Evolutionary conservation across 2,888 invertebrate genomes (phyloP).

Genomic region (Torymus tubicola): DNA sequence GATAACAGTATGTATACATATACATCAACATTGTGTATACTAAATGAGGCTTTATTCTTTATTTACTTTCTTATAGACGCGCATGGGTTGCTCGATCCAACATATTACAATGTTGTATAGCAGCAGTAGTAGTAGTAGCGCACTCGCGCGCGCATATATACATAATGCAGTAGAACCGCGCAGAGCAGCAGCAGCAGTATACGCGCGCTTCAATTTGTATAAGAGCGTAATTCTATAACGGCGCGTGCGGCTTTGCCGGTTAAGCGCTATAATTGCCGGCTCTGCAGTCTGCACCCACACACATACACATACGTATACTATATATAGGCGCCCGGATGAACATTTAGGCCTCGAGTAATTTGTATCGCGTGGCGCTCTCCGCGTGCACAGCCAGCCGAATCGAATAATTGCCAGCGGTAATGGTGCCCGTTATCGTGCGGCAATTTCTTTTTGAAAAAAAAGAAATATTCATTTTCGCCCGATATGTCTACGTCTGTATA

Average conservation of each 20-base stretch:
- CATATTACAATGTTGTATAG: no score
- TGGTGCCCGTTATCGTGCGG: neutral
- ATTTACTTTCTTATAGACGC: no score
- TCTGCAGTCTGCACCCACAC: neutral
- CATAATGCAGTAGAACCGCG: neutral
- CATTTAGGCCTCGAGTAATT: constrained; percentile 5
- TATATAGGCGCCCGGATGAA: neutral
- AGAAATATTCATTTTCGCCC: no score
- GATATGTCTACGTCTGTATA: no score
- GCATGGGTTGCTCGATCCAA: no score
- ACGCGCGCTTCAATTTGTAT: constrained; percentile 2
- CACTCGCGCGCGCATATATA: neutral
- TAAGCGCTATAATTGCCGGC: constrained; percentile 1
- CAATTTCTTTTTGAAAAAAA: neutral
- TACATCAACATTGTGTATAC: no score
- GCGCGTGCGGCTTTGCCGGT: neutral
- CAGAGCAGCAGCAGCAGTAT: neutral
- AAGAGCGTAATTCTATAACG: constrained; percentile 1
- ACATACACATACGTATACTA: neutral
- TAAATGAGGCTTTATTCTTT: no score
- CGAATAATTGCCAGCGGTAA: neutral
- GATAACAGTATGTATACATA: no score
- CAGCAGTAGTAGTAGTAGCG: neutral
- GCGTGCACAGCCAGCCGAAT: constrained; percentile 1
- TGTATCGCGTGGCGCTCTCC: neutral